Conservation (phyloP, 2,888 invertebrate genomes). For the Pseudococcus jackbeardsleyi region DNA sequence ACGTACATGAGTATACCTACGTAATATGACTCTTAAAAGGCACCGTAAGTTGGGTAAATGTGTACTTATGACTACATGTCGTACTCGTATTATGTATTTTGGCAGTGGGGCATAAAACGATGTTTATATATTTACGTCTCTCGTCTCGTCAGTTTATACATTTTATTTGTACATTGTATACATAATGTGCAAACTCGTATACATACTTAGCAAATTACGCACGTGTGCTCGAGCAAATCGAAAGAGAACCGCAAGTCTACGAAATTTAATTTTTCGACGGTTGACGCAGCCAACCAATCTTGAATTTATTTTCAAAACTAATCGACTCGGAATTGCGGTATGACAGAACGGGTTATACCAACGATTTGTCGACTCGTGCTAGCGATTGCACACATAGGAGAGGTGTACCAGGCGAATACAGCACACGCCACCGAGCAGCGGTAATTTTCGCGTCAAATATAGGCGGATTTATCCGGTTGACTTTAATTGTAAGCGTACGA, state of each 20-base stretch:
- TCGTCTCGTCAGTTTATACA: background rate
- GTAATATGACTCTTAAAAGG: background rate
- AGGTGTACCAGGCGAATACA: background rate
- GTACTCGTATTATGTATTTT: background rate
- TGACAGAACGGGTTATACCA: background rate
- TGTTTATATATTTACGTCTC: background rate
- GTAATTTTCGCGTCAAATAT: conserved; percentile 32
- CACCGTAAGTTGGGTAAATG: background rate
- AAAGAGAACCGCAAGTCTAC: background rate
- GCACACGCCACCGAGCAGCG: background rate
- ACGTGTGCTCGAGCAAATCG: background rate
- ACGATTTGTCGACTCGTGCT: background rate
- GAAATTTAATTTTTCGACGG: background rate
- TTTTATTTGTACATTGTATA: too few species aligned
- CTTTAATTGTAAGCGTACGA: conserved; percentile 15
- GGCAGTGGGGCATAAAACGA: background rate
- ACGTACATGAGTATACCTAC: background rate
- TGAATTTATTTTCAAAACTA: too few species aligned
- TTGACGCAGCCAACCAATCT: too few species aligned
- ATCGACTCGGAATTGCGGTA: too few species aligned
- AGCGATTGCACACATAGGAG: too few species aligned
- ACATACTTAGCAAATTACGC: too few species aligned
- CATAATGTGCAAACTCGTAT: too few species aligned
- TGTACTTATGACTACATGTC: background rate
- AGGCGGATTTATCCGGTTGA: conserved; percentile 32